Percentiles rank a stretch among this genome's conserved stretches.
Evolutionary conservation across 2,888 invertebrate species (phyloP).

Genomic region (Diadegma fenestrale): DNA sequence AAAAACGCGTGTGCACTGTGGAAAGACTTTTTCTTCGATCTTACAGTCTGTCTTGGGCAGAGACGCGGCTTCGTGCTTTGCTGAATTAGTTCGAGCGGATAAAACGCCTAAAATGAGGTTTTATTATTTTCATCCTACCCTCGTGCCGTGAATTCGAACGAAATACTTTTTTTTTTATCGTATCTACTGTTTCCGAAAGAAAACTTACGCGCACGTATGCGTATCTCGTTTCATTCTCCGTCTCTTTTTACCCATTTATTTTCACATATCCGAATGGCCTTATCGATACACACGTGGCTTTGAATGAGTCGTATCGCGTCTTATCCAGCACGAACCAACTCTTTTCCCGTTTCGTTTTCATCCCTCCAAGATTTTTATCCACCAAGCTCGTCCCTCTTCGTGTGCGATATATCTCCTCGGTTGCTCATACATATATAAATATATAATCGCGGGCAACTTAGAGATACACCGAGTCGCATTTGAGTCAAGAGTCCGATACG

Average conservation of each 20-base stretch:
- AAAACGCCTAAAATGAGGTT: conserved; percentile 25
- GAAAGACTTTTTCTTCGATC: conserved; percentile 20
- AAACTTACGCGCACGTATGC: not conserved
- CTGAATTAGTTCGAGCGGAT: conserved; percentile 34
- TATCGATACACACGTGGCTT: conserved; percentile 14
- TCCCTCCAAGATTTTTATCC: conserved; percentile 16
- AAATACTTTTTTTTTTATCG: conserved; percentile 19
- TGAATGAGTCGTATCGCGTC: not conserved
- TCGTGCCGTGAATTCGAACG: not conserved
- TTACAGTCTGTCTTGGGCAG: conserved; percentile 9
- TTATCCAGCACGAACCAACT: conserved; percentile 2
- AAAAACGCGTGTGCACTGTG: not conserved
- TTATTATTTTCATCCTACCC: not conserved
- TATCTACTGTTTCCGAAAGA: not conserved
- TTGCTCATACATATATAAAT: not conserved
- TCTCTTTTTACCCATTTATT: conserved; percentile 37
- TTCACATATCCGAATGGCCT: conserved; percentile 23
- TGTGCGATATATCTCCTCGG: not conserved
- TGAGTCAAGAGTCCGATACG: not conserved
- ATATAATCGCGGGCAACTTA: not conserved
- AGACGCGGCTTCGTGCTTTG: conserved; percentile 19
- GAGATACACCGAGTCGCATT: not conserved
- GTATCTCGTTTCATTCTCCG: conserved; percentile 17
- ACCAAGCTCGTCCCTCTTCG: conserved; percentile 8
- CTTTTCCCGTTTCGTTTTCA: conserved; percentile 16